Conservation (phyloP, 1,140 invertebrate genomes). For the Ruditapes philippinarum region DNA sequence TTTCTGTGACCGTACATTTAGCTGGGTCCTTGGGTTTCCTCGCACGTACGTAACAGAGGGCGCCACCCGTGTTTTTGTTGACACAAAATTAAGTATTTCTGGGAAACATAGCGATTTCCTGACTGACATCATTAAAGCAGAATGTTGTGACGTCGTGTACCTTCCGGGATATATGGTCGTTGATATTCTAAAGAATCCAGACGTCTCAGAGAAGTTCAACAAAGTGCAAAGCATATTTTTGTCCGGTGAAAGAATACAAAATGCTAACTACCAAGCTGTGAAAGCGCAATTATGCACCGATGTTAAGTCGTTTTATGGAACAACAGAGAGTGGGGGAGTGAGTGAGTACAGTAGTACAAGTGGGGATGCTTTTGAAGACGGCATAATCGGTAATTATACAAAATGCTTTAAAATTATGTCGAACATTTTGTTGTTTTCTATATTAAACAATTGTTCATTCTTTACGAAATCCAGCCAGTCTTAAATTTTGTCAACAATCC, state of each 20-base stretch:
- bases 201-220: constrained; percentile 2
- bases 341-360: neutral
- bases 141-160: constrained; percentile 42
- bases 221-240: constrained; percentile 30
- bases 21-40: constrained; percentile 67
- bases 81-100: constrained; percentile 5
- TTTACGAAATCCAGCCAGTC: too few species aligned
- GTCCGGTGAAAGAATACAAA: constrained; percentile 26
- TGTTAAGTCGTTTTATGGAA: constrained; percentile 12
- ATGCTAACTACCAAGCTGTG: neutral
- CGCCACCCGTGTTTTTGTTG: constrained; percentile 61
- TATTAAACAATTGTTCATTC: too few species aligned
- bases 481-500: too few species aligned
- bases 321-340: constrained; percentile 29
- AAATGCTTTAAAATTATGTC: too few species aligned
- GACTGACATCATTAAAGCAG: constrained; percentile 40
- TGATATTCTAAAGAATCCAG: neutral
- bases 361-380: constrained; percentile 40
- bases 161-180: constrained; percentile 46
- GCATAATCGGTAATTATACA: constrained; percentile 37
- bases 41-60: constrained; percentile 64
- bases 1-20: constrained; percentile 55
- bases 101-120: constrained; percentile 30
- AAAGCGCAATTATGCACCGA: neutral
- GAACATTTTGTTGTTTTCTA: too few species aligned